Conservation (phyloP, 2,113 vertebrate species). For the Stictonetta naevosa region DNA sequence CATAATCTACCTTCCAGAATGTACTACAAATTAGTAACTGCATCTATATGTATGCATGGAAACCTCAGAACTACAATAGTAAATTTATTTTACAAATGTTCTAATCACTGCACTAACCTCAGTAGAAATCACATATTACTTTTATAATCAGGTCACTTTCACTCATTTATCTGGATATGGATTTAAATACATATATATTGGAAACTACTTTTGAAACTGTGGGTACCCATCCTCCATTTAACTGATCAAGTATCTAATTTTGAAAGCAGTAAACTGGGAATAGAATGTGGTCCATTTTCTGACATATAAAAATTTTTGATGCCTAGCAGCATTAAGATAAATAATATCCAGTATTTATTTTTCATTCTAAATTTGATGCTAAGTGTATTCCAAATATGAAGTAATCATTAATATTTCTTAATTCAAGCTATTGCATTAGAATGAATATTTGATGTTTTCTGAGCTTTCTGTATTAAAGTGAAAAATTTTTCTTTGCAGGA, state of each 20-base stretch:
- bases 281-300: not conserved
- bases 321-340: not conserved
- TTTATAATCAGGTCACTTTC: not conserved
- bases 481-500: not conserved
- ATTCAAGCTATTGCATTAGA: not conserved
- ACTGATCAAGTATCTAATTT: not conserved
- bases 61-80: not conserved
- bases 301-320: not conserved
- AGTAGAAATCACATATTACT: not conserved
- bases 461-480: not conserved
- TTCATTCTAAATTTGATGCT: not conserved
- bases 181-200: not conserved
- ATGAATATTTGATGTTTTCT: not conserved
- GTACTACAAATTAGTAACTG: not conserved
- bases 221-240: not conserved
- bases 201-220: not conserved
- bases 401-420: not conserved
- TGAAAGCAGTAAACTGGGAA: not conserved
- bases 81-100: accelerated
- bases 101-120: not conserved
- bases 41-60: not conserved
- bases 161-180: not conserved
- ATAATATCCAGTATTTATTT: not conserved
- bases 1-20: not conserved
- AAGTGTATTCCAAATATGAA: not conserved